Conservation (phyloP, 2,888 invertebrate species). For the Cerastis leucographa region DNA sequence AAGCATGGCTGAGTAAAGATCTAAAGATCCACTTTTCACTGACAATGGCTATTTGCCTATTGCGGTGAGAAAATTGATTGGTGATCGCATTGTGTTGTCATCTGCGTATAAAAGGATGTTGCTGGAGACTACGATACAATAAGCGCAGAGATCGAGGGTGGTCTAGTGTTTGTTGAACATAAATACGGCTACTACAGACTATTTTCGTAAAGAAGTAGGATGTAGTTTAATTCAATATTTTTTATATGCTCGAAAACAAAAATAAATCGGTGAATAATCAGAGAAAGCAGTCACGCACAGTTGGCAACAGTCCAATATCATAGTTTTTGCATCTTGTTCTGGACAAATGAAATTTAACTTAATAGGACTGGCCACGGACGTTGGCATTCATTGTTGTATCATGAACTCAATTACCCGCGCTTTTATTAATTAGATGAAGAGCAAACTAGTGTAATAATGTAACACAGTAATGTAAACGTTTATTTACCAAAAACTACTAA, state of each 20-base stretch:
- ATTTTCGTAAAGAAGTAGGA: conserved; percentile 32
- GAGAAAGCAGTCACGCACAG: conserved; percentile 68
- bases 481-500: conserved; percentile 3
- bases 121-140: not conserved
- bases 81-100: conserved; percentile 27
- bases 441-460: conserved; percentile 17
- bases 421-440: conserved; percentile 50
- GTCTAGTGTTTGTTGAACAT: not conserved
- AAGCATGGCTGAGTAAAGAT: not conserved
- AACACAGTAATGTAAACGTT: conserved; percentile 9
- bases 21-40: not conserved
- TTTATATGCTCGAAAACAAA: conserved; percentile 65
- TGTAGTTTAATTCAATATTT: conserved; percentile 26
- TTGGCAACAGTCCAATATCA: conserved; percentile 76
- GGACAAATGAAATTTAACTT: conserved; percentile 61
- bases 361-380: conserved; percentile 52
- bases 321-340: conserved; percentile 66
- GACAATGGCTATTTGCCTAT: conserved; percentile 21
- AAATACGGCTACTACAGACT: conserved; percentile 8
- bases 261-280: conserved; percentile 78
- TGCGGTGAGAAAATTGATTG: conserved; percentile 29
- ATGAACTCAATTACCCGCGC: conserved; percentile 39
- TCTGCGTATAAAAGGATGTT: conserved; percentile 20
- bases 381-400: conserved; percentile 36
- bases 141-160: not conserved